Conservation (phyloP, 2,797 vertebrate genomes). For the Phoxinus dragarum region DNA sequence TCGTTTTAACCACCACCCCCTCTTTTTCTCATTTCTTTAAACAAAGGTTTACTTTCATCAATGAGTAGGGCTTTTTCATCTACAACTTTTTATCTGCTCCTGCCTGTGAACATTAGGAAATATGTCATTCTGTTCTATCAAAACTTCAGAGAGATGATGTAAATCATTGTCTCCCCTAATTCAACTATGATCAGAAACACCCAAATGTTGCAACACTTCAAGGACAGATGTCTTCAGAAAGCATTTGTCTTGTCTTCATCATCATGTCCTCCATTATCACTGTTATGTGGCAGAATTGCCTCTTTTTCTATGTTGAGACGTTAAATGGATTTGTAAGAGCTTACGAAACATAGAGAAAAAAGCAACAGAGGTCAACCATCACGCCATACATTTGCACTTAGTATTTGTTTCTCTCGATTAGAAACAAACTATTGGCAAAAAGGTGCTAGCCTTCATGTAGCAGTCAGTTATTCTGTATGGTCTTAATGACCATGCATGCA, state of each 20-base stretch:
- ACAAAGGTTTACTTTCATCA: slow-evolving; percentile 64
- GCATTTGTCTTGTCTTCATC: slow-evolving; percentile 8
- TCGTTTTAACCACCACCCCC: slow-evolving; percentile 72
- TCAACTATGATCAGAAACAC: slow-evolving; percentile 20
- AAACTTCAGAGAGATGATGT: slow-evolving; percentile 56
- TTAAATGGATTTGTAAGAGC: slow-evolving; percentile 25
- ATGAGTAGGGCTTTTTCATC: slow-evolving; percentile 4
- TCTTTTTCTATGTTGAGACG: background rate
- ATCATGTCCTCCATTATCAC: slow-evolving; percentile 8
- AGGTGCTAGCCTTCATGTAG: slow-evolving; percentile 61
- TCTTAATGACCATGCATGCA: slow-evolving; percentile 68
- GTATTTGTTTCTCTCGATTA: slow-evolving; percentile 74
- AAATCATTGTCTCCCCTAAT: slow-evolving; percentile 33
- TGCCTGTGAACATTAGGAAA: slow-evolving; percentile 58
- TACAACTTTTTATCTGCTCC: slow-evolving; percentile 48
- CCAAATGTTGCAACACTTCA: slow-evolving; percentile 5
- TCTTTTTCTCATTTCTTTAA: slow-evolving; percentile 74
- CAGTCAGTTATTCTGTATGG: slow-evolving; percentile 74
- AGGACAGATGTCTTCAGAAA: slow-evolving; percentile 13
- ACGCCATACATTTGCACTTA: slow-evolving; percentile 36
- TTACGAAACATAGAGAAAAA: background rate
- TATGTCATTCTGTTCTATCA: slow-evolving; percentile 62
- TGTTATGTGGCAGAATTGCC: background rate
- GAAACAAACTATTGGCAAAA: slow-evolving; percentile 55
- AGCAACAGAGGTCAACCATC: slow-evolving; percentile 55